Conservation (phyloP, 92 coral and sea anemone species). For the Isaurus tuberculatus region DNA sequence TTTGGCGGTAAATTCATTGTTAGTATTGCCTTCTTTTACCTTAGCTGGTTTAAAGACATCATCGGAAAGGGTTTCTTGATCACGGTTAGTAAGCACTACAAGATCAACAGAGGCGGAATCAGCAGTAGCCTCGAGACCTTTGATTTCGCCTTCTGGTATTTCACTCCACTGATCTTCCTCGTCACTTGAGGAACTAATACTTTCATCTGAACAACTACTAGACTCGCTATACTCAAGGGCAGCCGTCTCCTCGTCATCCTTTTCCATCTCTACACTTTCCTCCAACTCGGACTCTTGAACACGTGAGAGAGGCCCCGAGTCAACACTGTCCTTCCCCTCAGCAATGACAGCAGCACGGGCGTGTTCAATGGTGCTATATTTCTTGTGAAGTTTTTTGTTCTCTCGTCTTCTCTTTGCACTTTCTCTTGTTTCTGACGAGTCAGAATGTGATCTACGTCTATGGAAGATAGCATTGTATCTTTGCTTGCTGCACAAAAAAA, state of each 20-base stretch:
- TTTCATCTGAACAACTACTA: slow-evolving; percentile 40
- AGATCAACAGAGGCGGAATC: not conserved
- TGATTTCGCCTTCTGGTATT: not conserved
- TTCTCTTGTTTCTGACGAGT: slow-evolving; percentile 57
- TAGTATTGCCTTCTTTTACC: not conserved
- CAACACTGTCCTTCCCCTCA: slow-evolving; percentile 15
- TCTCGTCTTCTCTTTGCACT: slow-evolving; percentile 55
- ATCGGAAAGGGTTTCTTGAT: not conserved
- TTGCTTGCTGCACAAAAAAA: slow-evolving; percentile 64
- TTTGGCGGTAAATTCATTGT: not conserved
- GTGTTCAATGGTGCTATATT: slow-evolving; percentile 54
- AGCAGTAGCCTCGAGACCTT: not conserved
- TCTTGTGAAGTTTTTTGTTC: slow-evolving; percentile 45
- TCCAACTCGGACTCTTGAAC: slow-evolving; percentile 25
- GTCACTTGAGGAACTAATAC: slow-evolving; percentile 33
- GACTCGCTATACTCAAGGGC: slow-evolving; percentile 1
- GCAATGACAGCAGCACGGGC: slow-evolving; percentile 48
- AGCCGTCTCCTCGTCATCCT: slow-evolving; percentile 7
- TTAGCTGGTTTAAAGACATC: not conserved
- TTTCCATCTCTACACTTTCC: not conserved
- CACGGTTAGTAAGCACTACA: not conserved
- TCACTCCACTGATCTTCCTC: not conserved
- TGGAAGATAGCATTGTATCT: slow-evolving; percentile 79
- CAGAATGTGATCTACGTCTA: slow-evolving; percentile 58
- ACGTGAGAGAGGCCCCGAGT: not conserved